Base-by-base conservation (phyloP, 2,888 invertebrate species). In the Zaprionus lineosus region DNA sequence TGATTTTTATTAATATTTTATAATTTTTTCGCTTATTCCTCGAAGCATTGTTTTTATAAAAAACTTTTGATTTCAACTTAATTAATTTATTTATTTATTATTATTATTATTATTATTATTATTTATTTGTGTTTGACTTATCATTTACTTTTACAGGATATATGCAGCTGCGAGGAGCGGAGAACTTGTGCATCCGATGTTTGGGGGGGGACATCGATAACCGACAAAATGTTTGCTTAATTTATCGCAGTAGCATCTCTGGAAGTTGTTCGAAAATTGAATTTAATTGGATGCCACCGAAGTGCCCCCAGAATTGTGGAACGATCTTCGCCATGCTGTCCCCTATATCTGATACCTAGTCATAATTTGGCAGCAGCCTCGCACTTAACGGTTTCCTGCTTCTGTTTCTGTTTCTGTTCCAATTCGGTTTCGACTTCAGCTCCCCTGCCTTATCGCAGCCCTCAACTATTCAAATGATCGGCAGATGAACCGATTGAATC, bases 171-270 rank as follows among this genome's bases (percentile, higher is more conserved):
- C n/a, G n/a, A n/a, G n/a, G n/a, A n/a, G n/a, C n/a, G n/a, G n/a
- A n/a, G n/a, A n/a, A n/a, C n/a, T n/a, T n/a, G n/a, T n/a, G n/a
- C n/a, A n/a, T n/a, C n/a, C n/a, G n/a, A n/a, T n/a, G n/a, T n/a
- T n/a, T n/a, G n/a, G n/a, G n/a, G n/a, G n/a, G 24, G 8, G 8
- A 24, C 24, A 7, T 6, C 14, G 14, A 64, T 44, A 40, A 50
- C 31, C 67, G 43, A 60, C 61, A 47, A 76, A 76, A 76, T 84
- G 73, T 86, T 84, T 85, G 81, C 63, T 70, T 83, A 70, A 79
- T 83, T 84, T 86, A 84, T 84, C 86, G 84, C 86, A 67, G 81
- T 85, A 78, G 84, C 86, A 86, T 84, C 82, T 72, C 61, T 29
- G 29, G 75, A 48, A 60, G 67, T 69, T 67, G 79, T 78, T 83